Evolutionary conservation across 2,888 invertebrate species (phyloP).

Genomic region (Adineta ricciae): DNA sequence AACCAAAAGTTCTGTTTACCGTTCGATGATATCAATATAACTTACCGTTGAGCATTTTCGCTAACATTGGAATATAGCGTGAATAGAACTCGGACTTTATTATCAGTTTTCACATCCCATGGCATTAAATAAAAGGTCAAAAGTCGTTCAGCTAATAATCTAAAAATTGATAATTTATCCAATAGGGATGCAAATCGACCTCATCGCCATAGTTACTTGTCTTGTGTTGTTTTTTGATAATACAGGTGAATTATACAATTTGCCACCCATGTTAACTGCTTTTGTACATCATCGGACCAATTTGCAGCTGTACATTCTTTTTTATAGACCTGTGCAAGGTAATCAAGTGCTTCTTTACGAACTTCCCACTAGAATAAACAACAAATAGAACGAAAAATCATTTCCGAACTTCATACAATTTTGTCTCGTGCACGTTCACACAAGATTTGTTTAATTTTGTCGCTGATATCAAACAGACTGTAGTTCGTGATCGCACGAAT

Average conservation of each 20-base stretch:
- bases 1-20: not conserved
- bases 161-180: not conserved
- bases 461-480: not conserved
- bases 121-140: not conserved
- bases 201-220: not conserved
- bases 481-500: not conserved
- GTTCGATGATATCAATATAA: no score
- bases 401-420: not conserved
- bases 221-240: not conserved
- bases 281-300: not conserved
- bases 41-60: conserved; percentile 23
- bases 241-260: conserved; percentile 11
- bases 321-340: not conserved
- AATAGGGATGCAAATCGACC: not conserved
- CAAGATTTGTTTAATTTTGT: conserved; percentile 1
- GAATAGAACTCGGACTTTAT: not conserved
- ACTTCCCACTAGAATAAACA: not conserved
- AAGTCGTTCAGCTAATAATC: not conserved
- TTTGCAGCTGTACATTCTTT: not conserved
- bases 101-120: not conserved
- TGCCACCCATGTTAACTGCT: not conserved
- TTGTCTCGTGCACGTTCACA: conserved; percentile 2
- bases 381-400: not conserved
- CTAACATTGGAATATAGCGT: not conserved
- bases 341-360: conserved; percentile 18